phyloP scores from a whole-genome alignment of 1,140 invertebrate species.

The Globodera ellingtonae region DNA sequence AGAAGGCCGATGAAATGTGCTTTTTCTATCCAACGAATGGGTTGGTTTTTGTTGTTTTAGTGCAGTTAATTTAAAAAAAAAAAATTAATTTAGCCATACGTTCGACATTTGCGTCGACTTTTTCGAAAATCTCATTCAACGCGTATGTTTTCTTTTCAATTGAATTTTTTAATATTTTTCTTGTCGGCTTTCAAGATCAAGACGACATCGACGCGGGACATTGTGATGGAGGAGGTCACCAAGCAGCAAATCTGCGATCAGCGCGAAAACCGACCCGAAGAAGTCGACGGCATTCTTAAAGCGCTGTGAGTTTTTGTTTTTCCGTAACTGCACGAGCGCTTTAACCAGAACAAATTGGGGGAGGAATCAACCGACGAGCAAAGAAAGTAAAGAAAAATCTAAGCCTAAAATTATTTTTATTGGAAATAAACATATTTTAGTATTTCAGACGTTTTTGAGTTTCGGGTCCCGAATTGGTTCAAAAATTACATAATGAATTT shows the following conservation, averaged over 20 bases:
- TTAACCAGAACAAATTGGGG: too few species aligned
- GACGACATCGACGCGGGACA: conserved; percentile 24
- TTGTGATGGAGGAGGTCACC: conserved; percentile 17
- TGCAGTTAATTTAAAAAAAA: background rate
- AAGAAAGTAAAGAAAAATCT: too few species aligned
- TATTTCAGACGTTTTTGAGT: too few species aligned
- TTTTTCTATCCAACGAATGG: conserved; percentile 38
- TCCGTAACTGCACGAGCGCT: too few species aligned
- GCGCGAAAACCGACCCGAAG: conserved; percentile 22
- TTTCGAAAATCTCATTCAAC: conserved; percentile 33
- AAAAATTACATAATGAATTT: too few species aligned
- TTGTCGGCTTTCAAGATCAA: conserved; percentile 2
- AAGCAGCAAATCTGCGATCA: conserved; percentile 15
- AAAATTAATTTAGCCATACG: background rate
- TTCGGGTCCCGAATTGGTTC: too few species aligned
- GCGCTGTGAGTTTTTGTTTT: background rate
- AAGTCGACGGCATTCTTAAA: conserved; percentile 23
- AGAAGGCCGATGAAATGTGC: conserved; percentile 45
- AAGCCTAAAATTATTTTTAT: too few species aligned
- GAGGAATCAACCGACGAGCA: too few species aligned
- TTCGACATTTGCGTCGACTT: conserved; percentile 37
- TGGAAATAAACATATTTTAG: too few species aligned
- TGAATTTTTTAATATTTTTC: background rate
- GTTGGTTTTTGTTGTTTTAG: background rate
- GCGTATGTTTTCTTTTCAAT: conserved; percentile 4